Evolutionary conservation across 2,797 vertebrate species (phyloP).

Genomic region (Atherinosoma microstoma): DNA sequence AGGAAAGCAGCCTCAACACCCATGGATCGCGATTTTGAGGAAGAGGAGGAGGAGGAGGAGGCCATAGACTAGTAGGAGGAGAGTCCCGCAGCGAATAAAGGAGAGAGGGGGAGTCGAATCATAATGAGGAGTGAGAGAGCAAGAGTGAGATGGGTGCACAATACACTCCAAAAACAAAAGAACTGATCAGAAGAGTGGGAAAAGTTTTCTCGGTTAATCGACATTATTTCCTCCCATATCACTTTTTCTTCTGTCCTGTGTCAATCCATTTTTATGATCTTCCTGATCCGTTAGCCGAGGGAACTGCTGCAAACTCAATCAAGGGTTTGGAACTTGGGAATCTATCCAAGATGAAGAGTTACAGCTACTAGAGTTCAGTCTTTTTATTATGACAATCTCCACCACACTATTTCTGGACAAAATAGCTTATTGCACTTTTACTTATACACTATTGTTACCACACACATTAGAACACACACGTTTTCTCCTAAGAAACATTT

Average conservation of each 20-base stretch:
- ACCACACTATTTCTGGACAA: no score
- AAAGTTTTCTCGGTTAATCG: background rate
- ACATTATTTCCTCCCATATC: background rate
- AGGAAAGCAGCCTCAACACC: conserved; percentile 50
- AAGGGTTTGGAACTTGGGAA: background rate
- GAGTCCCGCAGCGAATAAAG: conserved; percentile 46
- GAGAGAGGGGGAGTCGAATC: conserved; percentile 28
- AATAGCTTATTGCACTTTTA: no score
- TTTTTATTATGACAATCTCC: no score
- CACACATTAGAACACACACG: no score
- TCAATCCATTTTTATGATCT: background rate
- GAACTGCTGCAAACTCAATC: background rate
- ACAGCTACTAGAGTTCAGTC: no score
- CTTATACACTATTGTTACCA: no score
- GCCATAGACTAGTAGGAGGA: conserved; percentile 18
- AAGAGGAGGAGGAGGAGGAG: conserved; percentile 13
- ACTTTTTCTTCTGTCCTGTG: background rate
- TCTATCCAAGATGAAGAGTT: background rate
- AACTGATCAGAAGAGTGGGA: background rate
- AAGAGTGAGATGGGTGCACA: background rate
- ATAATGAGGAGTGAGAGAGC: conserved; percentile 26
- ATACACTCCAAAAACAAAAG: background rate
- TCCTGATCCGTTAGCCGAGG: background rate
- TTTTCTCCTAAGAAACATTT: no score
- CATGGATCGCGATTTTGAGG: conserved; percentile 73